Evolutionary conservation across 2,888 invertebrate species (phyloP), one percentile per base, ranked within the genome.

Genomic region (Polyommatus icarus): DNA sequence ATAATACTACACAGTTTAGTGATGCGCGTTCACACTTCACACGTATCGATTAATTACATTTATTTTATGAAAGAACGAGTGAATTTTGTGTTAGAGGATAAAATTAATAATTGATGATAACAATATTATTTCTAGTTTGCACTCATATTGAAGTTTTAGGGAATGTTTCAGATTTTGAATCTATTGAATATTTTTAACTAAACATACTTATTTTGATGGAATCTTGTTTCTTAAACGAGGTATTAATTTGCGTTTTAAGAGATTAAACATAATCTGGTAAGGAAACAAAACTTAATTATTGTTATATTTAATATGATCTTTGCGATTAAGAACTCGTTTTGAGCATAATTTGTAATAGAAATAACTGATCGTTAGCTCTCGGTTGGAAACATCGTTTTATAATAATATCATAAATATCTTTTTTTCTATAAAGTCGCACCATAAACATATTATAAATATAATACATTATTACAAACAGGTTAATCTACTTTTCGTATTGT

Each of bases 221-320:
- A 61, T 61, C 10, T 61, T 61, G 12, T 61, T 59, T 59, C 40
- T 59, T 20, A 59, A 57, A 59, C 59, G 4, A 57, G 59, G n/a
- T 57, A n/a, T 20, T 59, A 24, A 8, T 59, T 59, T 59, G 57
- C 57, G 8, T 24, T 29, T 29, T 29, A 15, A 29, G 15, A 67
- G 5, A 29, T 29, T 10, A 61, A 67, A 18, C 6, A 67, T 29
- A 29, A 15, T 29, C 3, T 67, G 61, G 12, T 24, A 67, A 10
- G 67, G 67, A 67, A 67, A 67, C 15, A 5, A 67, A 67, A 67
- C 29, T 15, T 67, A 29, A 67, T 67, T 29, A 67, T 29, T 67
- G 15, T 67, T 29, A 15, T 29, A 67, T 29, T 29, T 32, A 29
- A 15, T 29, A 67, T 67, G 67, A 32, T 18, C 29, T 67, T 67